These are phyloP conservation scores for Macrophya alboannulata DNA, from an alignment of 2,888 invertebrate genomes.

Conservation along the genomic window DNA sequence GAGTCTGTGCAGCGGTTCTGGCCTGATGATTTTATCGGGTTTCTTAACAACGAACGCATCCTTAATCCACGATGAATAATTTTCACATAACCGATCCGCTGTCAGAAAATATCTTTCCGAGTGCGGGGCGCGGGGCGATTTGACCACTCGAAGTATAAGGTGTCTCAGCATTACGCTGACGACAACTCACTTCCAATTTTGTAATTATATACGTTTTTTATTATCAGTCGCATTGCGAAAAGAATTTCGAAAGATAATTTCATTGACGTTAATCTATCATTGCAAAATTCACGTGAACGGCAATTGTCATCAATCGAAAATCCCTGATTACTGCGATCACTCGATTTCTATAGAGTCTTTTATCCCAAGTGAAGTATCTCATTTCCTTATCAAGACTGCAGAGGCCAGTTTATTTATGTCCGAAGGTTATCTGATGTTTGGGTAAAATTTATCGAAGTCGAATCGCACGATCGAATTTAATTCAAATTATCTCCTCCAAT, in stretches of 20 bases:
- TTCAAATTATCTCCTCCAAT: background rate
- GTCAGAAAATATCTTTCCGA: slow-evolving; percentile 17
- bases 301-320: slow-evolving; percentile 69
- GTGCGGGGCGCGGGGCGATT: slow-evolving; percentile 9
- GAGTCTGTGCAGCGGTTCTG: slow-evolving; percentile 1
- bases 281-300: slow-evolving; percentile 48
- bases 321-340: slow-evolving; percentile 66
- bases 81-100: slow-evolving; percentile 38
- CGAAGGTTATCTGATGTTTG: background rate
- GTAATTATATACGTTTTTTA: slow-evolving; percentile 6
- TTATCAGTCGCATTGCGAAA: slow-evolving; percentile 32
- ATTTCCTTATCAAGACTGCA: background rate
- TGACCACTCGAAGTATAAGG: slow-evolving; percentile 37
- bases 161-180: slow-evolving; percentile 47
- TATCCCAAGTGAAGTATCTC: background rate
- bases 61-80: slow-evolving; percentile 8
- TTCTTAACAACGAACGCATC: background rate
- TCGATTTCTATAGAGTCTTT: slow-evolving; percentile 35
- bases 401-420: background rate
- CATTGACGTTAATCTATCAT: slow-evolving; percentile 35
- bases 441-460: background rate
- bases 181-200: slow-evolving; percentile 35
- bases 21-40: background rate
- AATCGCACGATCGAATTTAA: background rate
- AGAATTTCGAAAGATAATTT: background rate